These are phyloP conservation scores for Contarinia nasturtii DNA, from an alignment of 1,140 invertebrate species.

Conservation along the genomic window DNA sequence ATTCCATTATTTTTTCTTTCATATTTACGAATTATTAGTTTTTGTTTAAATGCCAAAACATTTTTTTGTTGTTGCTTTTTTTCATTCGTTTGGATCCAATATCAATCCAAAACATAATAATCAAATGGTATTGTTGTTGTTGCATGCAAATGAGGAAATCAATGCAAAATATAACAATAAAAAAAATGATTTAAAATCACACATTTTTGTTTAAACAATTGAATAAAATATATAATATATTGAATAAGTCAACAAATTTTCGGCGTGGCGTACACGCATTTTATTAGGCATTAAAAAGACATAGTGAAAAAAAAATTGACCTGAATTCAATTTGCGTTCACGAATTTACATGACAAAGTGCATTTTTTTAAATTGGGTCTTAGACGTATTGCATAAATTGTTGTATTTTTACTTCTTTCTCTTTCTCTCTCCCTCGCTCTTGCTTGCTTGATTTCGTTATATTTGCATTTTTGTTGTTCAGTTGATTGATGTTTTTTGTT, in stretches of 20 bases:
- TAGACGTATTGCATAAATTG: constrained; percentile 3
- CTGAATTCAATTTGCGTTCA: neutral
- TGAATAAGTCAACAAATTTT: neutral
- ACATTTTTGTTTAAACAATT: too few species aligned
- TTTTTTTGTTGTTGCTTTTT: too few species aligned
- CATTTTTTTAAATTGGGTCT: constrained; percentile 6
- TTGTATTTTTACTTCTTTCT: constrained; percentile 10
- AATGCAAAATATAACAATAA: constrained; percentile 17
- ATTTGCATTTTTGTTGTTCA: too few species aligned
- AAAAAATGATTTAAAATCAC: constrained; percentile 10
- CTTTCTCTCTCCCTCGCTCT: too few species aligned
- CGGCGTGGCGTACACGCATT: constrained; percentile 4
- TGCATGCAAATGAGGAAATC: constrained; percentile 1
- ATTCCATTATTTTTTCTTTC: neutral
- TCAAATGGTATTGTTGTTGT: neutral
- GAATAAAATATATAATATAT: too few species aligned
- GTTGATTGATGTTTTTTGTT: too few species aligned
- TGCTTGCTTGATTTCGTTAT: too few species aligned
- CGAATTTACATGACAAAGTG: too few species aligned
- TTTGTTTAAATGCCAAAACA: too few species aligned
- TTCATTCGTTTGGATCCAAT: too few species aligned
- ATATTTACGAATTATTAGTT: too few species aligned
- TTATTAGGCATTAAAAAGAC: constrained; percentile 14
- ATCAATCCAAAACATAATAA: too few species aligned
- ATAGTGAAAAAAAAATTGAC: constrained; percentile 1